Evolutionary conservation across 2,113 vertebrate species (phyloP).

Genomic region (Nesogale talazaci): DNA sequence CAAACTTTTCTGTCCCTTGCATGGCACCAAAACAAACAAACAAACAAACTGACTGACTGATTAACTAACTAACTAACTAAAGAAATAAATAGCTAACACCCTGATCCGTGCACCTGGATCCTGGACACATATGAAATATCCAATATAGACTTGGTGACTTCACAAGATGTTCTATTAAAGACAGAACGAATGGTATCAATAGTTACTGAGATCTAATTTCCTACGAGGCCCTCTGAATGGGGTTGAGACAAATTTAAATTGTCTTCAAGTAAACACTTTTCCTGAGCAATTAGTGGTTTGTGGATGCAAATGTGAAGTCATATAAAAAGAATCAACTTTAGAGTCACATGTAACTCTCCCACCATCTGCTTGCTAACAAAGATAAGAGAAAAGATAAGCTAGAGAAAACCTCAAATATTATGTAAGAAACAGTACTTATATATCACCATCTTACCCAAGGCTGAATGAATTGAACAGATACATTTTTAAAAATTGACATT

Average conservation of each 20-base stretch:
- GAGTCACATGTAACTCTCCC: not conserved
- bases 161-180: not conserved
- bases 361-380: constrained; percentile 7
- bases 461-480: too few species aligned
- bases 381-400: not conserved
- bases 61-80: too few species aligned
- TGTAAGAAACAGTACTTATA: not conserved
- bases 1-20: not conserved
- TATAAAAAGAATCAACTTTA: not conserved
- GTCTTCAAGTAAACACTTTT: not conserved
- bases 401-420: not conserved
- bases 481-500: too few species aligned
- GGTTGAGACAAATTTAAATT: not conserved
- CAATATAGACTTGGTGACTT: not conserved
- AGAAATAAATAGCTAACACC: too few species aligned
- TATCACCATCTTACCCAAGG: not conserved
- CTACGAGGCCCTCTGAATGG: not conserved
- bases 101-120: not conserved
- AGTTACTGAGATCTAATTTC: not conserved
- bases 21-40: not conserved
- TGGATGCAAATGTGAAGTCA: not conserved
- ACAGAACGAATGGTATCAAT: too few species aligned
- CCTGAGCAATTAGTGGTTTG: not conserved
- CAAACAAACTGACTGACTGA: too few species aligned
- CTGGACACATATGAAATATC: not conserved